Percentiles rank a stretch among this genome's conserved stretches.
These are phyloP conservation scores for Anastatus disparis DNA, from an alignment of 1,140 invertebrate species.

Conservation along the genomic window DNA sequence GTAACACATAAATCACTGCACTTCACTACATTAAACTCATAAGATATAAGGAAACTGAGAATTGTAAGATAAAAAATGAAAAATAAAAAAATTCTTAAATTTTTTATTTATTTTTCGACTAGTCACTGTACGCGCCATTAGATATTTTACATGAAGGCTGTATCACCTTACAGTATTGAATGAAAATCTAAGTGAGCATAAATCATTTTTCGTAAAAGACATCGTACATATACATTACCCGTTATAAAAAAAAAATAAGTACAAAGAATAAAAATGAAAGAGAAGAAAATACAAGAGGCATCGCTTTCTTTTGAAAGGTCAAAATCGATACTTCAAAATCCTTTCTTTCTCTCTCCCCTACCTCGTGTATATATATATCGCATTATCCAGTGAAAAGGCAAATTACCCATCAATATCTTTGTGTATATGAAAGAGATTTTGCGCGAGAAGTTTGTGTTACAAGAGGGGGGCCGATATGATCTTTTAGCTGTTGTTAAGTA, in stretches of 20 bases:
- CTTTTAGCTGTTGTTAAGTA: too few species aligned
- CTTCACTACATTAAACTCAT: too few species aligned
- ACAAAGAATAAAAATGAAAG: neutral
- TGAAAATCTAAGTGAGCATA: neutral
- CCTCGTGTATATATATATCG: too few species aligned
- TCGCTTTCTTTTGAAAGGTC: neutral
- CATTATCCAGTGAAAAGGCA: neutral
- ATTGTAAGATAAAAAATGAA: too few species aligned
- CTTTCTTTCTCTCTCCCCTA: too few species aligned
- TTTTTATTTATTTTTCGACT: neutral
- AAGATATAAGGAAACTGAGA: too few species aligned
- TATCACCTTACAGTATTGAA: neutral
- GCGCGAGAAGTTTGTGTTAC: neutral
- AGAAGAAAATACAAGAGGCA: neutral
- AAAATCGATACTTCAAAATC: slow-evolving; percentile 5
- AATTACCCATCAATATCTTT: neutral
- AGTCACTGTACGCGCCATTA: neutral
- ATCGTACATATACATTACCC: too few species aligned
- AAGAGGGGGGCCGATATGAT: too few species aligned
- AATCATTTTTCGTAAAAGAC: neutral
- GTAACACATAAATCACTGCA: too few species aligned
- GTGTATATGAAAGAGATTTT: neutral
- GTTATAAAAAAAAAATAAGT: too few species aligned
- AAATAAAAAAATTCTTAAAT: too few species aligned
- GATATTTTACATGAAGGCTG: neutral